A percentile compares a stretch with the other conserved stretches of the same genome.
Conservation (phyloP, 2,797 vertebrate species). For the Urocyon cinereoargenteus region DNA sequence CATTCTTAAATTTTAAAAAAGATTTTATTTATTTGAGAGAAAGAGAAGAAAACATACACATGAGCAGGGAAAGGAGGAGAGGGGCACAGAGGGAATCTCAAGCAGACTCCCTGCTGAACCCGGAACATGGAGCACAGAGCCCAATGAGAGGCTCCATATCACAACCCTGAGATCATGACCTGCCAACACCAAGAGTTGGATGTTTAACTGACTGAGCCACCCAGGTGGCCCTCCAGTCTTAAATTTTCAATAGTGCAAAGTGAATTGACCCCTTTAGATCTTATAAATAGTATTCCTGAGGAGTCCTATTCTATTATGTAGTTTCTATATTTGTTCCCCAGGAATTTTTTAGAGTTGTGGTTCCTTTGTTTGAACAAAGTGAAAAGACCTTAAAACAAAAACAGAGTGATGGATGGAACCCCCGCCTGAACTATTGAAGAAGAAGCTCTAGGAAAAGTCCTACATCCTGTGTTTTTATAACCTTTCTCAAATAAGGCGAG, state of each 20-base stretch:
- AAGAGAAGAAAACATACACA: neutral
- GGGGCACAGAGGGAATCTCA: neutral
- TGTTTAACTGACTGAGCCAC: neutral
- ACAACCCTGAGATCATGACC: neutral
- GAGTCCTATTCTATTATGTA: neutral
- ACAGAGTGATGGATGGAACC: neutral
- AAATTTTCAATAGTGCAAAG: neutral
- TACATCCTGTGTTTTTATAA: neutral
- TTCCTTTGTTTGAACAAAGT: conserved; percentile 60
- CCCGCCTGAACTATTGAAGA: neutral
- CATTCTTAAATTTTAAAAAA: neutral
- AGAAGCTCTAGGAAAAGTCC: neutral
- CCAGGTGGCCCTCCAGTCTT: neutral
- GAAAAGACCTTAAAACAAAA: conserved; percentile 41
- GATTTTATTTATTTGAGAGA: neutral
- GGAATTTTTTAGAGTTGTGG: neutral
- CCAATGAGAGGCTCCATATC: neutral
- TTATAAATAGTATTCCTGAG: neutral
- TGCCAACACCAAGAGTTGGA: neutral
- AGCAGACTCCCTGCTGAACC: neutral
- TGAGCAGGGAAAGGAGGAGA: neutral
- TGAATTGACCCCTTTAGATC: neutral
- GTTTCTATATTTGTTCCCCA: neutral
- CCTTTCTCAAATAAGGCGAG: neutral
- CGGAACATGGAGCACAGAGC: neutral